Percentiles rank a stretch among this genome's conserved stretches.
phyloP scores from a whole-genome alignment of 2,888 invertebrate genomes.

The Campopleginae sp. region DNA sequence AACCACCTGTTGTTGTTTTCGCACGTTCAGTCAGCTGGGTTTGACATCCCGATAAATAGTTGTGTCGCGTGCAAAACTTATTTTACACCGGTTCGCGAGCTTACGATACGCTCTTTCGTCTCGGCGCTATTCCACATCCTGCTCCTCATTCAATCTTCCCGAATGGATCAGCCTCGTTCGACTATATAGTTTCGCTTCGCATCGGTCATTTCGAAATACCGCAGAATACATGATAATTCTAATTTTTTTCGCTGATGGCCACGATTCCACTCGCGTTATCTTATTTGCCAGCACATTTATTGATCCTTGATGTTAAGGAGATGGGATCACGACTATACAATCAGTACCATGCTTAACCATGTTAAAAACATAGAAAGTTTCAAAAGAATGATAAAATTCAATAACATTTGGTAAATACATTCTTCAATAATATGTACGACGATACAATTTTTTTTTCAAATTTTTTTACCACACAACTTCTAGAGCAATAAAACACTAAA shows the following conservation, averaged over 20 bases:
- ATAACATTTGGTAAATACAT: too few relatives aligned
- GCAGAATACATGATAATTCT: background rate
- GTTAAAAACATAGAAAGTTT: too few relatives aligned
- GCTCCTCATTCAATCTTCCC: conserved; percentile 42
- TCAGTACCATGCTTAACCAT: too few relatives aligned
- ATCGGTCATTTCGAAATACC: conserved; percentile 46
- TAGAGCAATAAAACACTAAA: too few relatives aligned
- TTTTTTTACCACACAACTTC: too few relatives aligned
- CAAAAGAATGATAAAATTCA: too few relatives aligned
- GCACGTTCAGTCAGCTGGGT: conserved; percentile 62
- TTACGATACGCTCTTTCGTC: conserved; percentile 29
- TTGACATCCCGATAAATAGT: conserved; percentile 63
- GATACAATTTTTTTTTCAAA: too few relatives aligned
- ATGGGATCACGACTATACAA: too few relatives aligned
- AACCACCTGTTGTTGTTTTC: background rate
- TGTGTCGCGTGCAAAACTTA: conserved; percentile 69
- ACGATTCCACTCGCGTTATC: background rate
- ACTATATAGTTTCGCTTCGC: background rate
- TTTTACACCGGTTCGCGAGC: conserved; percentile 37
- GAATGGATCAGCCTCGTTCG: background rate
- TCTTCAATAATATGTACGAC: too few relatives aligned
- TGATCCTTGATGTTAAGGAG: background rate
- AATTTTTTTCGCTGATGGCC: background rate
- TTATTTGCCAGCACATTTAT: background rate
- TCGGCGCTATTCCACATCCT: background rate